Base-by-base conservation (phyloP, 2,888 invertebrate species). In the Drosophila neonasuta region DNA sequence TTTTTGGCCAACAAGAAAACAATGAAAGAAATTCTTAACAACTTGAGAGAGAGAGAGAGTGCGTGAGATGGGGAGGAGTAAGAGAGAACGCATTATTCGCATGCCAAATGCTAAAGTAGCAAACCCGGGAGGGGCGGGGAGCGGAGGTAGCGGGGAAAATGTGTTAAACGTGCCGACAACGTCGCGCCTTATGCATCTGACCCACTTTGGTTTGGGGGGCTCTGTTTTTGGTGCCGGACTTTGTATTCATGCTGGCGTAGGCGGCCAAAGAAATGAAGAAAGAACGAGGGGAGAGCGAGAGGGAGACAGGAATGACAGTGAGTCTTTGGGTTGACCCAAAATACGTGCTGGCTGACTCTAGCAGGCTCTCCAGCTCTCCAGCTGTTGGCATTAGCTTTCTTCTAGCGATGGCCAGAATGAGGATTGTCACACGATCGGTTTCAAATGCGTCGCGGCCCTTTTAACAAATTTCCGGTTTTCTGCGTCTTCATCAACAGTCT, bases 151-250 rank as follows among this genome's bases (percentile, higher is more conserved):
- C 29, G 4, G 42, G 45, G 44, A 44, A 56, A 46, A 46, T 56
- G 34, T 56, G 56, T 56, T 46, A 66, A 71, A 55, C 74, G 62
- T 64, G 61, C 52, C 51, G 71, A 58, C 45, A 65, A 56, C 77
- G 86, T 82, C 80, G 80, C 83, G 67, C 82, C 81, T 86, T 83
- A 86, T 85, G 87, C 87, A 85, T 79, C 79, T 85, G 85, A 85
- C 85, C 87, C 56, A 85, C 80, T 46, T 60, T 52, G 36, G 79
- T 39, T 59, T 24, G 10, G 9, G 15, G n/a, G 15, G 17, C 45
- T 60, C 54, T 44, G 42, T 15, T 15, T 55, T 39, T 46, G 56
- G 56, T 56, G 56, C 56, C 56, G 56, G 56, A 56, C 56, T 56
- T 56, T 41, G 57, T 58, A 56, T 56, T 56, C 56, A 56, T 36